These are phyloP conservation scores for Nineta flava DNA, from an alignment of 2,888 invertebrate species.

Conservation along the genomic window DNA sequence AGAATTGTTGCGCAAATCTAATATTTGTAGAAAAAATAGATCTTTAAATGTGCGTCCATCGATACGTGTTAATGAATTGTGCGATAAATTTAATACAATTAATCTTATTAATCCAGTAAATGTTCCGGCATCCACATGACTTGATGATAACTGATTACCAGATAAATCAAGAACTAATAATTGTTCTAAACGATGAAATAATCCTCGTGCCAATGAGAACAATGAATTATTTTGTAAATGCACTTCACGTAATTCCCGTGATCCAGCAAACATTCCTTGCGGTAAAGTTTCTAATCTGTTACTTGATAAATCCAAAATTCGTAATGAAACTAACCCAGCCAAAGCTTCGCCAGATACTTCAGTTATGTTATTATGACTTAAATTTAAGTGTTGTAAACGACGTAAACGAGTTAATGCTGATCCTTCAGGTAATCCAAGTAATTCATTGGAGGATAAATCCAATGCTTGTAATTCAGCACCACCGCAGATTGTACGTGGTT, in stretches of 20 bases:
- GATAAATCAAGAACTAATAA: constrained; percentile 70
- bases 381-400: constrained; percentile 59
- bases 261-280: constrained; percentile 63
- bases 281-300: constrained; percentile 71
- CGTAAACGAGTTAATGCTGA: constrained; percentile 60
- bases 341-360: constrained; percentile 66
- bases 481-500: constrained; percentile 33
- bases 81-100: constrained; percentile 70
- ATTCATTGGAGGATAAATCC: constrained; percentile 68
- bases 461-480: constrained; percentile 56
- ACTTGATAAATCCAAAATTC: constrained; percentile 71
- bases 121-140: constrained; percentile 69
- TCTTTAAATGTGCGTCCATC: constrained; percentile 77
- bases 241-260: constrained; percentile 65
- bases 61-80: constrained; percentile 70
- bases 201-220: constrained; percentile 62
- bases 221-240: constrained; percentile 75
- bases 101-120: constrained; percentile 72
- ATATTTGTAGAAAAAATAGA: constrained; percentile 68
- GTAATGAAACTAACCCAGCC: constrained; percentile 59
- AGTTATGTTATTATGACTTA: constrained; percentile 71
- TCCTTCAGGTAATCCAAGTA: constrained; percentile 49
- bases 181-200: constrained; percentile 72
- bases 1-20: constrained; percentile 73
- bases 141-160: constrained; percentile 70